Evolutionary conservation across 2,797 vertebrate genomes (phyloP), one percentile per base, ranked within the genome.

Genomic region (Glossophaga mutica): DNA sequence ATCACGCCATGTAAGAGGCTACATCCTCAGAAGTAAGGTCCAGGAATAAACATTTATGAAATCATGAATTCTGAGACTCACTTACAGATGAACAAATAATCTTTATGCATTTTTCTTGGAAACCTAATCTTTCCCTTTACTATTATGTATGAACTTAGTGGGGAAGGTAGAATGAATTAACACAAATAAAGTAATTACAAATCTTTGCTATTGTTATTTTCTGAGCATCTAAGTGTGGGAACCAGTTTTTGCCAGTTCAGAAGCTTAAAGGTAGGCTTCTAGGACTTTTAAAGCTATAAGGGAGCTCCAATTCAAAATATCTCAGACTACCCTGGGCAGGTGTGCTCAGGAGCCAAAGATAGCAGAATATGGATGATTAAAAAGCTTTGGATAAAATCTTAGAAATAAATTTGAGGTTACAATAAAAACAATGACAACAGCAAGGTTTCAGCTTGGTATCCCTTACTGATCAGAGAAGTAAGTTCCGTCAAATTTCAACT

Each of bases 321-420:
- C 82, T 94, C 32, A 81, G 52, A 90, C 29, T n/a, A 84, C 52
- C 79, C 7, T 34, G 15, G 57, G 15, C 71, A 94, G 39, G 50
- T 90, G n/a, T 79, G 48, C 44, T 82, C 12, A 42, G 65, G 57
- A 37, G 24, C 42, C 19, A 70, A 95, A 91, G 50, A 44, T 18
- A 50, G 65, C 57, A 94, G 12, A 91, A 71, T 1, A 90, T 68
- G 86, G 24, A 7, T 85, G 39, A 87, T 81, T 84, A 87, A 76
- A 12, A 79, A 46, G 67, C 73, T 82, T 81, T n/a, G 82, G 50
- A 70, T 87, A 92, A 78, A 95, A 70, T 62, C 50, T 94, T 94
- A 82, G 52, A 96, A 95, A 78, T 95, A 94, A 94, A 94, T 92
- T 57, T 92, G 78, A 95, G 19, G 24, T 86, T 70, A 85, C 26